Conservation (phyloP, 2,113 vertebrate species). For the Potamarius usumacintae region DNA sequence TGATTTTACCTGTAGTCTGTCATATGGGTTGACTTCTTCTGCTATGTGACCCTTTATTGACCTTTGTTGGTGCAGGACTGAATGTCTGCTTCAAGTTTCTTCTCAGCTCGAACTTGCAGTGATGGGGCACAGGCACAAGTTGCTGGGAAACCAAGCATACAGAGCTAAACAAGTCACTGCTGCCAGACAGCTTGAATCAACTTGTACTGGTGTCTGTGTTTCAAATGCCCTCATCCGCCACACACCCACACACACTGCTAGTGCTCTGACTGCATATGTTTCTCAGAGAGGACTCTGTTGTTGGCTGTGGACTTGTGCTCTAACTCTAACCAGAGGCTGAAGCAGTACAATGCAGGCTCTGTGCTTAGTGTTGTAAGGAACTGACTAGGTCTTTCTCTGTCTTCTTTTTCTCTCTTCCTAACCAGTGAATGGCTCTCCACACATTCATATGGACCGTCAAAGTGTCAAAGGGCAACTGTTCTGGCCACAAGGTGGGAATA, state of each 20-base stretch:
- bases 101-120: slow-evolving; percentile 26
- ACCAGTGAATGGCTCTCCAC: slow-evolving; percentile 42
- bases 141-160: slow-evolving; percentile 48
- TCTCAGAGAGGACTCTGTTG: slow-evolving; percentile 41
- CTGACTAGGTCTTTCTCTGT: slow-evolving; percentile 42
- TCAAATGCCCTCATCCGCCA: slow-evolving; percentile 17
- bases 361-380: slow-evolving; percentile 41
- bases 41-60: slow-evolving; percentile 4
- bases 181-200: slow-evolving; percentile 56
- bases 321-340: slow-evolving; percentile 49
- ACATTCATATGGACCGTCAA: slow-evolving; percentile 41
- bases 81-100: slow-evolving; percentile 29
- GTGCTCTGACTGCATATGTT: slow-evolving; percentile 48
- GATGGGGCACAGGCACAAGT: slow-evolving; percentile 32
- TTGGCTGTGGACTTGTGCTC: slow-evolving; percentile 40
- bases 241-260: slow-evolving; percentile 24
- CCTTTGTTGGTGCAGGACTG: slow-evolving; percentile 28
- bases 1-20: neutral
- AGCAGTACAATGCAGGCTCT: slow-evolving; percentile 49
- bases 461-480: slow-evolving; percentile 37
- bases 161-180: slow-evolving; percentile 48
- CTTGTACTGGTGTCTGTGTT: slow-evolving; percentile 45
- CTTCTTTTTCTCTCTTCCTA: slow-evolving; percentile 14
- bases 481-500: neutral
- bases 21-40: neutral